Percentiles rank a stretch among this genome's conserved stretches.
phyloP scores from a whole-genome alignment of 2,888 invertebrate genomes.

The Parnassius apollo region DNA sequence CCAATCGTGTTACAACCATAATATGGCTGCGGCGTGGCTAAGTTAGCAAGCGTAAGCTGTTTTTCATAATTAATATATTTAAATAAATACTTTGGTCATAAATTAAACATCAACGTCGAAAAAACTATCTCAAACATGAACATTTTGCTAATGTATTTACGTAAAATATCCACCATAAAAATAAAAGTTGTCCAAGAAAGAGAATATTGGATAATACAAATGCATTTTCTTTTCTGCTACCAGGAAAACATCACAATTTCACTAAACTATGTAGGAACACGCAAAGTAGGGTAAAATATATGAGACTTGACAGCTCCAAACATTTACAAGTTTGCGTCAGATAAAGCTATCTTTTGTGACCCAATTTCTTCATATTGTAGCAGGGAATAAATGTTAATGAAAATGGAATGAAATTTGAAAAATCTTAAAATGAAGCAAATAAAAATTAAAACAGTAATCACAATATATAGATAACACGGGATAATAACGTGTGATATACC shows the following conservation, averaged over 20 bases:
- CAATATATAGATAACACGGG: too few relatives aligned
- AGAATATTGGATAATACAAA: constrained; percentile 21
- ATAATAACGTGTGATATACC: too few relatives aligned
- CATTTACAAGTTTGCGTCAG: constrained; percentile 43
- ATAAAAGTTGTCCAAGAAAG: constrained; percentile 4
- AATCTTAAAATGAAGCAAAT: background rate
- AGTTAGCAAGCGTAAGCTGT: too few relatives aligned
- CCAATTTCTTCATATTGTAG: constrained; percentile 20
- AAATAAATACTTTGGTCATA: too few relatives aligned
- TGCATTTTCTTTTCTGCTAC: constrained; percentile 35
- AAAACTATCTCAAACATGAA: background rate
- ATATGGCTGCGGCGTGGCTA: too few relatives aligned
- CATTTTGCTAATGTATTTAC: background rate
- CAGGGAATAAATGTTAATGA: constrained; percentile 8
- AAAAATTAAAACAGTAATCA: too few relatives aligned
- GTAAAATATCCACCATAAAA: background rate
- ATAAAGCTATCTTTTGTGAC: constrained; percentile 43
- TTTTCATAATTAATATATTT: too few relatives aligned
- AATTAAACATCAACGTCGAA: too few relatives aligned
- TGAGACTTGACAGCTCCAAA: constrained; percentile 38
- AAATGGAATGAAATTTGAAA: background rate
- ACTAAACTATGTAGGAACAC: constrained; percentile 42
- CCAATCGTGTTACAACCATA: too few relatives aligned
- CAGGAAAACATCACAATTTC: constrained; percentile 48
- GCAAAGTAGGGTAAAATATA: constrained; percentile 38